These are phyloP conservation scores for Cynopterus brachyotis DNA, from an alignment of 2,113 vertebrate species.

Conservation along the genomic window DNA sequence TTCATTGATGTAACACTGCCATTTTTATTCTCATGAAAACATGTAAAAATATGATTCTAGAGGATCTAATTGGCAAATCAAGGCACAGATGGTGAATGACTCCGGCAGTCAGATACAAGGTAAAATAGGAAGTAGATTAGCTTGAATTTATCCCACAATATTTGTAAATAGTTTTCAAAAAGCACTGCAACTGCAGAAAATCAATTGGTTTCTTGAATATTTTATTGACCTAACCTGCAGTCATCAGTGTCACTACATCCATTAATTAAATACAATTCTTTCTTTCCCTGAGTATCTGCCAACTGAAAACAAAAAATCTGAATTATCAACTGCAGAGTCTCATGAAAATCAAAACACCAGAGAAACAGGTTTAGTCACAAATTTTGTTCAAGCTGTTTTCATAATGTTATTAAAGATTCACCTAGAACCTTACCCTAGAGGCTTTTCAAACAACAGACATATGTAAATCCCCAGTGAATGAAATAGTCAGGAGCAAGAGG, in stretches of 20 bases:
- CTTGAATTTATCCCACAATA: neutral
- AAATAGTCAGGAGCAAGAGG: neutral
- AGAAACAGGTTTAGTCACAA: neutral
- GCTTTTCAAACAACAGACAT: neutral
- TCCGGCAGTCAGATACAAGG: constrained; percentile 37
- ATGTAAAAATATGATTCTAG: constrained; percentile 12
- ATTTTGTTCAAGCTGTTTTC: neutral
- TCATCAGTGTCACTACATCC: neutral
- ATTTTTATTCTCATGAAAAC: constrained; percentile 23
- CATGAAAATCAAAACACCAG: neutral
- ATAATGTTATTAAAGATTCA: neutral
- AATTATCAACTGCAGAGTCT: neutral
- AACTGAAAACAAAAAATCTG: neutral
- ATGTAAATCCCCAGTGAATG: neutral
- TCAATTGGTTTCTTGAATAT: neutral
- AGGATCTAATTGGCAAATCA: neutral
- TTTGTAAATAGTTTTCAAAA: constrained; percentile 33
- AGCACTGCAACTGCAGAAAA: neutral
- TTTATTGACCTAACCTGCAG: neutral
- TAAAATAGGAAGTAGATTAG: neutral
- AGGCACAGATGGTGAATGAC: constrained; percentile 17
- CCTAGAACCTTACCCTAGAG: neutral
- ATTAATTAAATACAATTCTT: neutral
- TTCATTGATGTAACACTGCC: neutral
- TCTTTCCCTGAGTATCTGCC: neutral